Percentiles rank a stretch among this genome's conserved stretches.
These are phyloP conservation scores for Menidia beryllina DNA, from an alignment of 2,113 vertebrate species.

Conservation along the genomic window DNA sequence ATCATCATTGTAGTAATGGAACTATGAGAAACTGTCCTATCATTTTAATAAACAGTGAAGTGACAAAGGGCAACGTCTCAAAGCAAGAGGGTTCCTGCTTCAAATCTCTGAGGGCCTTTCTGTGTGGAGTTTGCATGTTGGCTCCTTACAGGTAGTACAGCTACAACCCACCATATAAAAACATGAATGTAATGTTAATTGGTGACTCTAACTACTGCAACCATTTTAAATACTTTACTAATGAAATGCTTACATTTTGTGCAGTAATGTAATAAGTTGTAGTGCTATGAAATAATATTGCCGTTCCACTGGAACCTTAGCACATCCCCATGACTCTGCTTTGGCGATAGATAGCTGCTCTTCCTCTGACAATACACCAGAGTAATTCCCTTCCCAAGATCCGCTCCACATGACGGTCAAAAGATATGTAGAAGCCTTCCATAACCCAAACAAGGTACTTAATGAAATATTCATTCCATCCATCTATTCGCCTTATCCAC, in stretches of 20 bases:
- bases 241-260: too few species aligned
- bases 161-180: too few species aligned
- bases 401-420: slow-evolving; percentile 7
- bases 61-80: too few species aligned
- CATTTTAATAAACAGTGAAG: too few species aligned
- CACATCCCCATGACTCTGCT: background rate
- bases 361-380: slow-evolving; percentile 1
- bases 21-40: too few species aligned
- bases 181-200: too few species aligned
- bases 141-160: too few species aligned
- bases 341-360: background rate
- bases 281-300: background rate
- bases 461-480: slow-evolving; percentile 10
- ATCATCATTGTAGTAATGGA: background rate
- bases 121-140: too few species aligned
- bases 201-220: too few species aligned
- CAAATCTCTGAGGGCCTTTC: too few species aligned
- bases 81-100: too few species aligned
- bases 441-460: slow-evolving; percentile 19
- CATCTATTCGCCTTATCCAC: background rate
- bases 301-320: background rate
- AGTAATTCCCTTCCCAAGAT: slow-evolving; percentile 2
- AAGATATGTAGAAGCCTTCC: slow-evolving; percentile 1
- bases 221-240: too few species aligned
- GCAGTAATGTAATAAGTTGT: background rate